Percentiles rank a stretch among this genome's conserved stretches.
Conservation (phyloP, 2,888 invertebrate species). For the Hoplodrina ambigua region DNA sequence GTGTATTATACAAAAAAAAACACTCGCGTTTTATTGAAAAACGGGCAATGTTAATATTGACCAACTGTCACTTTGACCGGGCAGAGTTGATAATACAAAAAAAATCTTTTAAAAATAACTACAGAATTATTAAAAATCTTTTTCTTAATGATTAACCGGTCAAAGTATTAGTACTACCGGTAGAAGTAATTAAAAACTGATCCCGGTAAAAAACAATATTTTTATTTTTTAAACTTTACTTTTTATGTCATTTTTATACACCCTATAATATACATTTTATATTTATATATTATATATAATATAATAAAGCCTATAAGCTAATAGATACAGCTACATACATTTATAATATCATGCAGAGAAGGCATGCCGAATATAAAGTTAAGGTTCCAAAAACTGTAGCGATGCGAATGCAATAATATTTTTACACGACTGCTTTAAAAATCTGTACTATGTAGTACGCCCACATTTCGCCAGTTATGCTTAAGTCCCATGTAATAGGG, state of each 20-base stretch:
- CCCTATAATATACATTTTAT: slow-evolving; percentile 16
- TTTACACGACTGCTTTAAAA: too few species aligned
- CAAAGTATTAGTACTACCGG: too few species aligned
- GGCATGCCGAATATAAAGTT: slow-evolving; percentile 21
- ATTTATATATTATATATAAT: neutral
- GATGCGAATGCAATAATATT: slow-evolving; percentile 19
- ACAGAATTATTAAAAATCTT: too few species aligned
- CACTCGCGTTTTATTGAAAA: slow-evolving; percentile 41
- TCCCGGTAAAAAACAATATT: neutral
- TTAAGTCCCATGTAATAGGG: too few species aligned
- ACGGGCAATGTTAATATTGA: slow-evolving; percentile 7
- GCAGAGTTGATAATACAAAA: slow-evolving; percentile 1
- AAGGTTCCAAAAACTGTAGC: neutral
- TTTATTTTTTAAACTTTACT: too few species aligned
- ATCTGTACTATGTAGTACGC: too few species aligned
- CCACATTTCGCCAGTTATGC: too few species aligned
- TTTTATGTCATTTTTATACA: neutral
- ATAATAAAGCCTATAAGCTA: slow-evolving; percentile 43
- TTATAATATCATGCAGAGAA: slow-evolving; percentile 25
- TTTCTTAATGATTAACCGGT: neutral
- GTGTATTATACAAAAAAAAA: slow-evolving; percentile 29
- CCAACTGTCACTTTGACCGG: slow-evolving; percentile 17
- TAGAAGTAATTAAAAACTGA: neutral
- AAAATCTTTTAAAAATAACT: neutral
- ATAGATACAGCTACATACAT: slow-evolving; percentile 8